Percentiles rank a stretch among this genome's conserved stretches.
phyloP scores from a whole-genome alignment of 2,113 vertebrate species.

The Ceyx cyanopectus region DNA sequence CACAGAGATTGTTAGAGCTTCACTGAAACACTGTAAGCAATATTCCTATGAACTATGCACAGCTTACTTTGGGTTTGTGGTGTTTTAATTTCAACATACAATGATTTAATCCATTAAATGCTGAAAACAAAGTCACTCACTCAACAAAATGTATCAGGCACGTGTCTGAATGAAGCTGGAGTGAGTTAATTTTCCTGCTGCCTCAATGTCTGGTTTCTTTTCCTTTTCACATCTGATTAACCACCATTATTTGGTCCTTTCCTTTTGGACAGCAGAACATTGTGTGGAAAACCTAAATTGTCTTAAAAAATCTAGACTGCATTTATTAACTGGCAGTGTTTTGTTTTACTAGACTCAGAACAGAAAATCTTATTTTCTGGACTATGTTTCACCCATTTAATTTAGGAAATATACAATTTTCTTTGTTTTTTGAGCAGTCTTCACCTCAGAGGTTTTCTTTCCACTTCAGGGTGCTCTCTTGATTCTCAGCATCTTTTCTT shows the following conservation, averaged over 20 bases:
- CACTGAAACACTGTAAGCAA: not conserved
- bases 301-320: not conserved
- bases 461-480: not conserved
- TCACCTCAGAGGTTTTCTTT: not conserved
- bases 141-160: not conserved
- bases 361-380: not conserved
- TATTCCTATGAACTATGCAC: not conserved
- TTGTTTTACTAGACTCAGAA: not conserved
- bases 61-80: not conserved
- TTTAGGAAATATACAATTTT: not conserved
- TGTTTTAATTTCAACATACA: not conserved
- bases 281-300: not conserved
- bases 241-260: not conserved
- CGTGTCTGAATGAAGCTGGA: not conserved
- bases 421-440: not conserved
- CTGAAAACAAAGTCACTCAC: not conserved
- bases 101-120: not conserved
- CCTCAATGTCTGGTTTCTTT: not conserved
- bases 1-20: not conserved
- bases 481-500: not conserved
- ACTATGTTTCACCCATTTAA: not conserved
- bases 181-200: not conserved
- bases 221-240: not conserved
- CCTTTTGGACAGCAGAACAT: accelerated
- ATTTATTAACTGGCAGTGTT: not conserved